Conservation (phyloP, 1,140 invertebrate species). For the Drosophila nebulosa region DNA sequence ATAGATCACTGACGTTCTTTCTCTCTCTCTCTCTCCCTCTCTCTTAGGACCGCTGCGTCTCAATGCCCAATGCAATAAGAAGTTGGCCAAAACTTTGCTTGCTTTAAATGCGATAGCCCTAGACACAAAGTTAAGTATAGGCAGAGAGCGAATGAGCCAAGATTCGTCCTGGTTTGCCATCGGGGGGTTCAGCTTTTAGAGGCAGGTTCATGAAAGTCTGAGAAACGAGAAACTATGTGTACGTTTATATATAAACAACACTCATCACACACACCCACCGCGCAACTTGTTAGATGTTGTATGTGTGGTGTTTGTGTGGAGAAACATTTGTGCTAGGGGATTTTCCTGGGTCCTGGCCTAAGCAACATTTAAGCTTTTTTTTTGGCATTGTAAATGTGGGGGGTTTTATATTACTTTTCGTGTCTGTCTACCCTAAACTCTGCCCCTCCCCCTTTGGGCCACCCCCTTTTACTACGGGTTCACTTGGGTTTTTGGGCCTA, state of each 20-base stretch:
- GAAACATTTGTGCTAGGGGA: background rate
- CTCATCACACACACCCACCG: background rate
- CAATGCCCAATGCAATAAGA: conserved; percentile 48
- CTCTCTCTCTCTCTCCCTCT: background rate
- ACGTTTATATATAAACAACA: no score
- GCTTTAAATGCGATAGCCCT: conserved; percentile 14
- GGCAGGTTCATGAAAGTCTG: background rate
- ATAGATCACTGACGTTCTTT: conserved; percentile 53
- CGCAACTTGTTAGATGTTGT: background rate
- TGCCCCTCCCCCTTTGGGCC: background rate
- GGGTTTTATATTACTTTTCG: conserved; percentile 68
- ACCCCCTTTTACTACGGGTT: background rate
- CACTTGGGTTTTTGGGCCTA: conserved; percentile 42
- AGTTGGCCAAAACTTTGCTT: conserved; percentile 30
- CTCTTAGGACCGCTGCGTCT: conserved; percentile 10
- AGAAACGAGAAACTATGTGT: conserved; percentile 43
- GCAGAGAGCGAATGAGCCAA: background rate
- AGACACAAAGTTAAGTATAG: conserved; percentile 23
- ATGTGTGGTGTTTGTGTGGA: background rate
- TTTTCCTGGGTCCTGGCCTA: conserved; percentile 34
- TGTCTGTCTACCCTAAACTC: conserved; percentile 24
- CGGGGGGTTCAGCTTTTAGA: background rate
- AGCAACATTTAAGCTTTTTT: conserved; percentile 77
- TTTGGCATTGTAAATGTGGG: conserved; percentile 75
- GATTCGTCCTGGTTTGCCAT: background rate